Conservation (phyloP, 2,797 vertebrate genomes). For the Gymnothorax reevesii region DNA sequence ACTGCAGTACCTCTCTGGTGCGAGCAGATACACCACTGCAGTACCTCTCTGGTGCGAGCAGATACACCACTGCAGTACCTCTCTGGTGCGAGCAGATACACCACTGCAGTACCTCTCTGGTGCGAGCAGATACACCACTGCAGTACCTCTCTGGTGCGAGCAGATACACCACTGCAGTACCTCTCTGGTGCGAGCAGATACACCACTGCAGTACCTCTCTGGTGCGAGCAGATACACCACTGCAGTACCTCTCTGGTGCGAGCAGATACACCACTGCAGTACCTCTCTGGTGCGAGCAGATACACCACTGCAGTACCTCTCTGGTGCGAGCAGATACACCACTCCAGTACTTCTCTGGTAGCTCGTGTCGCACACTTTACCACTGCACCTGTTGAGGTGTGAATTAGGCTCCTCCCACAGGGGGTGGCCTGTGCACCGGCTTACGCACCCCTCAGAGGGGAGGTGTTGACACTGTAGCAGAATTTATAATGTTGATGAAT, state of each 20-base stretch:
- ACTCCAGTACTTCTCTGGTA: background rate
- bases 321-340: too few species aligned
- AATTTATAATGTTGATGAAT: conserved; percentile 78
- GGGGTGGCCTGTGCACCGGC: conserved; percentile 54
- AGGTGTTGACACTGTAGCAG: conserved; percentile 65
- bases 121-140: too few species aligned
- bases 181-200: background rate
- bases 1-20: background rate
- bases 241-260: background rate
- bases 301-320: too few species aligned
- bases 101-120: background rate
- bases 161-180: too few species aligned
- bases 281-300: background rate
- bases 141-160: background rate
- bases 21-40: too few species aligned
- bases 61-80: too few species aligned
- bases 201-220: background rate
- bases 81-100: background rate
- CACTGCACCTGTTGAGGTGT: conserved; percentile 62
- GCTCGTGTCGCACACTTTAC: background rate
- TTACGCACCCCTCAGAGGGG: conserved; percentile 59
- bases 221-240: too few species aligned
- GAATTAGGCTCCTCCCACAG: conserved; percentile 50
- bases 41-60: background rate
- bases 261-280: too few species aligned